phyloP scores from a whole-genome alignment of 2,797 vertebrate genomes.

The Lutjanus argentimaculatus region DNA sequence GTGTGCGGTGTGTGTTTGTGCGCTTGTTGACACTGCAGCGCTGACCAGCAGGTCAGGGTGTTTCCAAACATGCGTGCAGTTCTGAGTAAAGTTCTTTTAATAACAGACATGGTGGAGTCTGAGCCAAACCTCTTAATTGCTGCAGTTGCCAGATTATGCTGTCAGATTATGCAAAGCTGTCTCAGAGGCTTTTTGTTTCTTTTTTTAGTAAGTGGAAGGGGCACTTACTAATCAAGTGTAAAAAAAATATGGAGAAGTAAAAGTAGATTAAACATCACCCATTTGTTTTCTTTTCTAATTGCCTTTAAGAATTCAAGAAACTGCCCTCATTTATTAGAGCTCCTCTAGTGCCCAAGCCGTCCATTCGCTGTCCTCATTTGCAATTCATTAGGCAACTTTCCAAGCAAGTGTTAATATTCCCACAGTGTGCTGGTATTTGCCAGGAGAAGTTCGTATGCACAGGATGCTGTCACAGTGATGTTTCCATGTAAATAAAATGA shows the following conservation, averaged over 20 bases:
- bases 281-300: conserved; percentile 20
- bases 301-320: conserved; percentile 4
- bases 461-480: conserved; percentile 25
- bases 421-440: conserved; percentile 41
- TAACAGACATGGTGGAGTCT: neutral
- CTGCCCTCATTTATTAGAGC: conserved; percentile 4
- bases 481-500: conserved; percentile 50
- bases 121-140: conserved; percentile 15
- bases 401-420: conserved; percentile 55
- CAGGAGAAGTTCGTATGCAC: conserved; percentile 39
- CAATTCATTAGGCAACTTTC: conserved; percentile 27
- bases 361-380: conserved; percentile 30
- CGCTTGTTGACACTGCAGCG: no score
- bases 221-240: conserved; percentile 6
- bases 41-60: neutral
- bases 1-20: no score
- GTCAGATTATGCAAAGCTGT: conserved; percentile 19
- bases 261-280: conserved; percentile 4
- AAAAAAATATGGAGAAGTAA: neutral
- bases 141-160: conserved; percentile 29
- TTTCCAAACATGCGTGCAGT: neutral
- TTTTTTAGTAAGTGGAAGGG: conserved; percentile 4
- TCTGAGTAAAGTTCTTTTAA: neutral
- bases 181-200: conserved; percentile 10
- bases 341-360: neutral